phyloP scores from a whole-genome alignment of 2,113 vertebrate species.

The Dasyurus viverrinus region DNA sequence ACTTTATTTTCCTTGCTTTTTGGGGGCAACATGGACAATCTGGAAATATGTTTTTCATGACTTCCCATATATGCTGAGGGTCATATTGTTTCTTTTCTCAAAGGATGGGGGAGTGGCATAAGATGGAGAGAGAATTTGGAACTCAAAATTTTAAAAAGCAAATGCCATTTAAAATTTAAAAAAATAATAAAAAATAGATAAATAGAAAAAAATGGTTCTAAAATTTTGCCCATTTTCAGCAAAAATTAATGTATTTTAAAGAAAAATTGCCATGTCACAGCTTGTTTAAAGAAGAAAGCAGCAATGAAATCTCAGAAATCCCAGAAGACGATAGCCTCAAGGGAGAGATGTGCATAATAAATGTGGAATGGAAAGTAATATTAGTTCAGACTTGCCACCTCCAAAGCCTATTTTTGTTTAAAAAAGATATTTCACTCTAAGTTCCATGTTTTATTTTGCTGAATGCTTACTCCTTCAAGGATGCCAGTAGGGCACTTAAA shows the following conservation, averaged over 20 bases:
- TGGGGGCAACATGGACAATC: neutral
- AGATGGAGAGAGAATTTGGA: neutral
- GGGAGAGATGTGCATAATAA: conserved; percentile 77
- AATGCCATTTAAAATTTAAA: neutral
- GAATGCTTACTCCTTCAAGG: conserved; percentile 1
- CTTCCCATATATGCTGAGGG: neutral
- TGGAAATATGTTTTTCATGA: neutral
- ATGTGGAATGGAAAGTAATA: conserved; percentile 76
- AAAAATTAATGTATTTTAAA: conserved; percentile 70
- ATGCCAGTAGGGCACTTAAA: neutral
- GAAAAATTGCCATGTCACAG: conserved; percentile 67
- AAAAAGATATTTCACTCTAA: conserved; percentile 14
- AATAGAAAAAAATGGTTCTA: neutral
- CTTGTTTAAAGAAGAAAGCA: conserved; percentile 78
- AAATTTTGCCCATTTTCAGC: conserved; percentile 65
- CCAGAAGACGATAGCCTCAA: conserved; percentile 71
- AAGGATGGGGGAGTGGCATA: neutral
- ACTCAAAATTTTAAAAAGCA: neutral
- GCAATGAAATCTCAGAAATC: conserved; percentile 73
- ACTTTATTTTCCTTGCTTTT: neutral
- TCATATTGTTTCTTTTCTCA: neutral
- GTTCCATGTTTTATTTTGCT: conserved; percentile 26
- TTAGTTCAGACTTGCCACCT: conserved; percentile 68
- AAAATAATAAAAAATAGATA: neutral
- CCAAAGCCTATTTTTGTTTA: conserved; percentile 64